Base-by-base conservation (phyloP, 2,888 invertebrate genomes). In the Chrysotoxum bicinctum region DNA sequence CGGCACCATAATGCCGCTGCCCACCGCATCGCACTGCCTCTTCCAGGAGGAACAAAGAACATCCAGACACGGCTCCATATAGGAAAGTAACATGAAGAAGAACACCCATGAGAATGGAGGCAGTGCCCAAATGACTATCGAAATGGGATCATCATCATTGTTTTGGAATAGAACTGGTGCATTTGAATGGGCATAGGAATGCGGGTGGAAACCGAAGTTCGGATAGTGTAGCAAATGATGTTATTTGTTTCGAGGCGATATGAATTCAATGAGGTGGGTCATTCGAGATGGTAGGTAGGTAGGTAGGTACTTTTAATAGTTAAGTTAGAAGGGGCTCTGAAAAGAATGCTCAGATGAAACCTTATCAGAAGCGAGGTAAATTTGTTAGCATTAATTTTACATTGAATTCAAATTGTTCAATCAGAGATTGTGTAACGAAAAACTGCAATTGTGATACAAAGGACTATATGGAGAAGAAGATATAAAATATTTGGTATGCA, bases 41-140 rank as follows among this genome's bases (percentile, higher is more conserved):
- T 23, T 70, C 64, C 66, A 35, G 52, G 43, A 48, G 62, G 60
- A 40, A n/a, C n/a, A 23, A 50, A 54, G 50, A 60, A 72, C 60
- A 70, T 75, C 54, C 23, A 50, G 14, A 32, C 7, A 30, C 43
- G n/a, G 40, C 16, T 26, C 23, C 50, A 50, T 50, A 50, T 14
- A 43, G 40, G 8, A 50, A 23, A 19, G 12, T 23, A 19, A 12
- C 8, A 26, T 5, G 45, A 19, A 54, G 12, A 50, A 26, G 85
- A 85, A 85, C 85, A 85, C 85, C 85, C 85, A 85, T 80, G 84
- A 68, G 75, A 52, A 79, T 74, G n/a, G 62, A 74, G 83, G 74
- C 74, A 56, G 50, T 50, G 60, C 56, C 48, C 56, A 23, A 56
- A 23, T 56, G 54, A 62, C 75, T 80, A 85, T 85, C 84, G 80